These are phyloP conservation scores for Micoletzkya japonica DNA, from an alignment of 2,888 invertebrate species.

Conservation along the genomic window DNA sequence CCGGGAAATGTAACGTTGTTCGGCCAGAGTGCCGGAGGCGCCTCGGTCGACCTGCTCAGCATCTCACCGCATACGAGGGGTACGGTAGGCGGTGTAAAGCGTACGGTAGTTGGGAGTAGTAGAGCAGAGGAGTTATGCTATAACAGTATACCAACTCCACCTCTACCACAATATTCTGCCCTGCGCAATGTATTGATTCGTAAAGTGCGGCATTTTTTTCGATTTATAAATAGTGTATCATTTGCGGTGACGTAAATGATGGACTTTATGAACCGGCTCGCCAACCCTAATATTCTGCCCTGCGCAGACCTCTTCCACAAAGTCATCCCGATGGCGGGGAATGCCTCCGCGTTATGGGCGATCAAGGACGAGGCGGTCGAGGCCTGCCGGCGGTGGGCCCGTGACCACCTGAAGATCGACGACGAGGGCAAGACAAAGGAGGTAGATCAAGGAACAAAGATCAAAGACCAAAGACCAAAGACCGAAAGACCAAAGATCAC, in stretches of 20 bases:
- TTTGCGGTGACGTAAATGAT: too few species aligned
- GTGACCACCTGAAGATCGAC: constrained; percentile 1
- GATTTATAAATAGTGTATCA: too few species aligned
- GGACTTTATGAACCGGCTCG: too few species aligned
- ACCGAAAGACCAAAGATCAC: not conserved
- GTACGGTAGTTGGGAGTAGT: too few species aligned
- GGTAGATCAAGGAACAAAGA: not conserved
- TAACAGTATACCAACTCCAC: too few species aligned
- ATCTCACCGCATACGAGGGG: constrained; percentile 1
- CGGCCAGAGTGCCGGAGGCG: constrained; percentile 23
- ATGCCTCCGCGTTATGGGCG: constrained; percentile 2
- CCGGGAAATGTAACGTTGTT: constrained; percentile 3
- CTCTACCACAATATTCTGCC: too few species aligned
- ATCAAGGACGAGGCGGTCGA: not conserved
- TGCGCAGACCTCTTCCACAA: constrained; percentile 17
- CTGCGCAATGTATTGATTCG: too few species aligned
- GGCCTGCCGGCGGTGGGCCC: not conserved
- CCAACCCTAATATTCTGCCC: too few species aligned
- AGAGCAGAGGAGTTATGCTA: too few species aligned
- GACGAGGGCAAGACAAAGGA: constrained; percentile 1
- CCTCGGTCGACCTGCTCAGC: constrained; percentile 11
- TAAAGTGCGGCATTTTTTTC: too few species aligned
- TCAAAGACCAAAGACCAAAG: too few species aligned
- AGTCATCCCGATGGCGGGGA: constrained; percentile 25
- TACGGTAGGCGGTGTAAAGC: not conserved